Percentiles rank a stretch among this genome's conserved stretches.
phyloP scores from a whole-genome alignment of 2,888 invertebrate species.

The Thalpophila matura region DNA sequence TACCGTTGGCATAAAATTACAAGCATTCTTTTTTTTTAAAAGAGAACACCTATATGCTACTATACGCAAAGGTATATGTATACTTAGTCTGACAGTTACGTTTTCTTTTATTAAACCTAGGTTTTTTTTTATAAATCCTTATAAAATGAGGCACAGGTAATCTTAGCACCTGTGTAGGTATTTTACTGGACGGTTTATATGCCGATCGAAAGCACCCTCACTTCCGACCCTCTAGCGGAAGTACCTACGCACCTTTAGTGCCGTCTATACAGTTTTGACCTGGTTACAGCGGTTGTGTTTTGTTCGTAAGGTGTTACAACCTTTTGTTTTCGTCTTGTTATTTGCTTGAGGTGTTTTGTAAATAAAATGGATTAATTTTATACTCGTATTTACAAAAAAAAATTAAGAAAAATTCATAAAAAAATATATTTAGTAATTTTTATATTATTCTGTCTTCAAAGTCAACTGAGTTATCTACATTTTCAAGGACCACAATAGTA shows the following conservation, averaged over 20 bases:
- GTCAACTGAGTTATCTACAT: too few relatives aligned
- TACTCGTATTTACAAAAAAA: too few relatives aligned
- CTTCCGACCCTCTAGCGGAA: slow-evolving; percentile 72
- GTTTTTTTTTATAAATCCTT: slow-evolving; percentile 1
- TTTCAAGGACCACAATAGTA: too few relatives aligned
- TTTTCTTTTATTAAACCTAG: background rate
- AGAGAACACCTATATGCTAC: background rate
- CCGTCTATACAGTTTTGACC: slow-evolving; percentile 57
- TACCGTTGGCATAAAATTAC: background rate
- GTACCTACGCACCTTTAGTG: slow-evolving; percentile 77
- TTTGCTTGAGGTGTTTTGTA: slow-evolving; percentile 8
- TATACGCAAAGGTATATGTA: too few relatives aligned
- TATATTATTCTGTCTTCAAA: too few relatives aligned
- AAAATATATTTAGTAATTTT: too few relatives aligned
- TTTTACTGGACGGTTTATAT: slow-evolving; percentile 59
- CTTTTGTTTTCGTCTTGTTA: slow-evolving; percentile 53
- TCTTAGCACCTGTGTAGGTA: slow-evolving; percentile 52
- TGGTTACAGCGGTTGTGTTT: slow-evolving; percentile 54
- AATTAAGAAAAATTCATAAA: too few relatives aligned
- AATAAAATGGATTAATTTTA: slow-evolving; percentile 8
- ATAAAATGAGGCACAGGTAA: slow-evolving; percentile 29
- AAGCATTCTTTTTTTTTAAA: slow-evolving; percentile 10
- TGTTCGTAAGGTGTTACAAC: slow-evolving; percentile 38
- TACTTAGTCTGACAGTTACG: too few relatives aligned
- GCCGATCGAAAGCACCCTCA: slow-evolving; percentile 59